Conservation (phyloP, 30 jellyfish, hydroid and myxozoan genomes). For the Aurelia coerulea region DNA sequence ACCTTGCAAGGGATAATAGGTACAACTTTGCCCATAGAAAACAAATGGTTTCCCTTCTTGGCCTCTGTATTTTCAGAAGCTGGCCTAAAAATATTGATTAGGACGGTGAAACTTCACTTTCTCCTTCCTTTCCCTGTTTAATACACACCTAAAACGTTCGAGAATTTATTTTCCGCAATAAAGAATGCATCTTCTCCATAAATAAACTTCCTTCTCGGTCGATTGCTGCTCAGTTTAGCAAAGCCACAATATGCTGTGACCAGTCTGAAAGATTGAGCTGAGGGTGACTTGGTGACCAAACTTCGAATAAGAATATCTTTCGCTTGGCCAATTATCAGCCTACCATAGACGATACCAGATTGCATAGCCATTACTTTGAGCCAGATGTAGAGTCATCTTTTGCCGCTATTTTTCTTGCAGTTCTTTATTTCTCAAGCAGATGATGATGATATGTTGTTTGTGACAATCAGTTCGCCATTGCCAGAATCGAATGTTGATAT, state of each 20-base stretch:
- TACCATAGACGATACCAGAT: slow-evolving; percentile 83
- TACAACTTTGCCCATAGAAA: too few relatives aligned
- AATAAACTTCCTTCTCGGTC: slow-evolving; percentile 67
- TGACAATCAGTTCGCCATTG: too few relatives aligned
- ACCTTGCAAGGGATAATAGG: too few relatives aligned
- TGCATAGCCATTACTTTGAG: slow-evolving; percentile 72
- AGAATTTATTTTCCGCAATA: slow-evolving; percentile 64
- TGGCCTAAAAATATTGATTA: too few relatives aligned
- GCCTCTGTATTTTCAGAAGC: too few relatives aligned
- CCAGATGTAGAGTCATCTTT: slow-evolving; percentile 18
- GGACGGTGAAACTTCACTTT: too few relatives aligned
- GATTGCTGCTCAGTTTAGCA: slow-evolving; percentile 64
- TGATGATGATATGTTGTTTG: too few relatives aligned
- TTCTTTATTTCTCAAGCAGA: too few relatives aligned
- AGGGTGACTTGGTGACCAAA: slow-evolving; percentile 12
- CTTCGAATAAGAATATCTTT: slow-evolving; percentile 57
- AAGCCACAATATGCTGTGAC: slow-evolving; percentile 82
- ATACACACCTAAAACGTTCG: slow-evolving; percentile 76
- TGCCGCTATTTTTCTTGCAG: too few relatives aligned
- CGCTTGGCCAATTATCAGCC: slow-evolving; percentile 72
- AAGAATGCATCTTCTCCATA: slow-evolving; percentile 88
- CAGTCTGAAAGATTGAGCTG: slow-evolving; percentile 57
- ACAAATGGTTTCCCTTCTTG: too few relatives aligned
- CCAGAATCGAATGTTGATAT: too few relatives aligned
- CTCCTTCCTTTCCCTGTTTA: too few relatives aligned